Conservation (phyloP, 2,888 invertebrate genomes). For the Rhabditoides inermis region DNA sequence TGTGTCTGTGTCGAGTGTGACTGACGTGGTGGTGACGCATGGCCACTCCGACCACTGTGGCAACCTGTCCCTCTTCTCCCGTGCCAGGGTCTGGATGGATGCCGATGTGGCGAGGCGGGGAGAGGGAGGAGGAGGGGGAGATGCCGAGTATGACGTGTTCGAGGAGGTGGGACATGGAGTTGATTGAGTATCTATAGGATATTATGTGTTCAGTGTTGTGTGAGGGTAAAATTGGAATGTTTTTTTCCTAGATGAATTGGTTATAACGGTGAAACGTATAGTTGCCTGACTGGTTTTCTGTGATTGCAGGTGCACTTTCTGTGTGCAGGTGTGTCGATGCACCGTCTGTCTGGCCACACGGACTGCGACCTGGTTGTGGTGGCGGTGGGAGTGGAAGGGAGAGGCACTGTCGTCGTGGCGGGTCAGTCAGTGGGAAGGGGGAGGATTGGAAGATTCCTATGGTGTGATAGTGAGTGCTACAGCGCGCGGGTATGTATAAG, state of each 20-base stretch:
- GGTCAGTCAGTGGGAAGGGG: neutral
- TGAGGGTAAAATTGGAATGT: neutral
- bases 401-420: slow-evolving; percentile 2
- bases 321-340: neutral
- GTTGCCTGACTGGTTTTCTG: no score
- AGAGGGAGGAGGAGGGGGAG: neutral
- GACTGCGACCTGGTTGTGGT: neutral
- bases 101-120: no score
- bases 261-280: no score
- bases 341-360: neutral
- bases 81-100: slow-evolving; percentile 3
- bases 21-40: slow-evolving; percentile 6
- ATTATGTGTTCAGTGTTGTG: neutral
- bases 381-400: neutral
- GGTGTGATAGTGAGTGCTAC: neutral
- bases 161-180: neutral
- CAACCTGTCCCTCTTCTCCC: neutral
- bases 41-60: slow-evolving; percentile 7
- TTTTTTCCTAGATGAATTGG: no score
- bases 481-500: no score
- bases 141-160: neutral
- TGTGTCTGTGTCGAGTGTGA: no score
- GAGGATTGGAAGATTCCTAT: neutral
- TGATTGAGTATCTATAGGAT: neutral
- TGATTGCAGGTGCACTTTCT: no score